Evolutionary conservation across 1,140 invertebrate species (phyloP).

Genomic region (Mylabris phalerata): DNA sequence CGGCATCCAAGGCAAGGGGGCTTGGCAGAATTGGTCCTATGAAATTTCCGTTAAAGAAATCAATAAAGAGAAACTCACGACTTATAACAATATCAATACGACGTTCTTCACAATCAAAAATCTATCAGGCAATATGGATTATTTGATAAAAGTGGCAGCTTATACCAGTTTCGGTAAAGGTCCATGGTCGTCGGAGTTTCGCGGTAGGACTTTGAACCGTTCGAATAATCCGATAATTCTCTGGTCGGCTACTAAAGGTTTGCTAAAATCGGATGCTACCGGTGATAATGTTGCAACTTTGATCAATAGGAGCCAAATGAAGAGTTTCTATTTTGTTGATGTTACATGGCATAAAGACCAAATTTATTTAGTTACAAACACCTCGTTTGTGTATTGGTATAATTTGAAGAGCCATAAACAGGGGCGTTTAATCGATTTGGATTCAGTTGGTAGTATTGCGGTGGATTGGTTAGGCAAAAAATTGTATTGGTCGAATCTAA

Average conservation of each 20-base stretch:
- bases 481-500: slow-evolving; percentile 84
- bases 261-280: slow-evolving; percentile 65
- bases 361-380: slow-evolving; percentile 68
- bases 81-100: slow-evolving; percentile 51
- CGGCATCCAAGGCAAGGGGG: slow-evolving; percentile 68
- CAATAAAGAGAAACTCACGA: slow-evolving; percentile 44
- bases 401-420: slow-evolving; percentile 55
- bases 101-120: slow-evolving; percentile 58
- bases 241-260: slow-evolving; percentile 64
- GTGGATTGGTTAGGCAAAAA: slow-evolving; percentile 85
- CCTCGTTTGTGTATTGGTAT: slow-evolving; percentile 61
- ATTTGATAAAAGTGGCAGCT: slow-evolving; percentile 70
- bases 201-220: slow-evolving; percentile 56
- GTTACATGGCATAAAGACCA: slow-evolving; percentile 40
- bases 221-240: slow-evolving; percentile 45
- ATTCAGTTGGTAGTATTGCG: slow-evolving; percentile 69
- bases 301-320: slow-evolving; percentile 51
- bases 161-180: slow-evolving; percentile 66
- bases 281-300: slow-evolving; percentile 61
- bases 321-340: slow-evolving; percentile 34
- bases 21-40: slow-evolving; percentile 82
- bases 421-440: slow-evolving; percentile 53
- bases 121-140: slow-evolving; percentile 65
- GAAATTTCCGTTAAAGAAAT: slow-evolving; percentile 65
- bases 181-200: slow-evolving; percentile 71